Evolutionary conservation across 1,140 invertebrate species (phyloP).

Genomic region (Homarus americanus): DNA sequence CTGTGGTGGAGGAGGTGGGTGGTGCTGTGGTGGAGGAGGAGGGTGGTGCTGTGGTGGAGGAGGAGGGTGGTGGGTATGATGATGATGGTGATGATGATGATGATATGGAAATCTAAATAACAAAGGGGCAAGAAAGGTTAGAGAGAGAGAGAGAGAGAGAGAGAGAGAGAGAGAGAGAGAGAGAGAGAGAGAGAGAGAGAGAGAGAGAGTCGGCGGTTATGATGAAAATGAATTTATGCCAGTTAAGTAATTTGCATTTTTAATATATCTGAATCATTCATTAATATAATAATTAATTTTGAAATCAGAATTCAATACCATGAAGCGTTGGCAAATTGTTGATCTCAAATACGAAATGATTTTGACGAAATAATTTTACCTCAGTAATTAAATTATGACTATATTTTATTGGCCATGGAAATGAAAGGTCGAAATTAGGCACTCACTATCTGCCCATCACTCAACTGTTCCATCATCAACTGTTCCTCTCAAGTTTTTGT

Average conservation of each 20-base stretch:
- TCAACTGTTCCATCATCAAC: no score
- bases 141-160: constrained; percentile 59
- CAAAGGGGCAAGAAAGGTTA: neutral
- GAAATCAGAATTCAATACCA: constrained; percentile 61
- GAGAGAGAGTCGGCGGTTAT: neutral
- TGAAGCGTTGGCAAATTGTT: constrained; percentile 45
- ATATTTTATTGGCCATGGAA: constrained; percentile 4
- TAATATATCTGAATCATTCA: constrained; percentile 54
- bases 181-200: constrained; percentile 19
- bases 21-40: no score
- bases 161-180: constrained; percentile 49
- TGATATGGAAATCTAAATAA: no score
- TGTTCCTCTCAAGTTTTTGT: no score
- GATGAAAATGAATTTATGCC: constrained; percentile 47
- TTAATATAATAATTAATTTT: constrained; percentile 63
- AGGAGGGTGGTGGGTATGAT: neutral
- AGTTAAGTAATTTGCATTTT: constrained; percentile 55
- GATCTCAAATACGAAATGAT: constrained; percentile 16
- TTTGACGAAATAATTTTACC: constrained; percentile 4
- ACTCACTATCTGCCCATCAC: no score
- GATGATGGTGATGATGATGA: no score
- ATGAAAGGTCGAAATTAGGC: neutral
- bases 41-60: neutral
- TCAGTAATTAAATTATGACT: constrained; percentile 28
- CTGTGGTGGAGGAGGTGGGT: no score